Percentiles rank a stretch among this genome's conserved stretches.
Evolutionary conservation across 2,888 invertebrate species (phyloP).

Genomic region (Sinohyriopsis cumingii): DNA sequence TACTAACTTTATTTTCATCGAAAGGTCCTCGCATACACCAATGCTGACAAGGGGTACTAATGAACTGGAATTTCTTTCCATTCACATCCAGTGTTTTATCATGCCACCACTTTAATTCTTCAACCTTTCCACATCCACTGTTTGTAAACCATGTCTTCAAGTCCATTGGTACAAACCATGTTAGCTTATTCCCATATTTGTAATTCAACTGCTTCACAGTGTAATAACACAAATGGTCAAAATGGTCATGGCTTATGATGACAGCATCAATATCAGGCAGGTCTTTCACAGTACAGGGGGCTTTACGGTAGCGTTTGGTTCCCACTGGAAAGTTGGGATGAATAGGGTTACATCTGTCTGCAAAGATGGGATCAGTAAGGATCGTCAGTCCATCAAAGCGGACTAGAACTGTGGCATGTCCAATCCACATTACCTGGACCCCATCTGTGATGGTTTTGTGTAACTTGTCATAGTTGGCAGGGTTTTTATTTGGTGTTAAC

Average conservation of each 20-base stretch:
- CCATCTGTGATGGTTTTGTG: constrained; percentile 40
- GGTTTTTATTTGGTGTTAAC: constrained; percentile 1
- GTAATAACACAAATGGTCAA: constrained; percentile 73
- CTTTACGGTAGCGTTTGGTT: constrained; percentile 69
- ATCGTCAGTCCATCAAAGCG: constrained; percentile 71
- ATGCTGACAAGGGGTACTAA: constrained; percentile 74
- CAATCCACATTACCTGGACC: constrained; percentile 72
- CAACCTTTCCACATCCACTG: constrained; percentile 41
- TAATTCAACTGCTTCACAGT: constrained; percentile 58
- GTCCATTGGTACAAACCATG: constrained; percentile 60
- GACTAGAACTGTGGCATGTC: constrained; percentile 73
- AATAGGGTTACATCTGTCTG: constrained; percentile 67
- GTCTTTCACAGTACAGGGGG: constrained; percentile 64
- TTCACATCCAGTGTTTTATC: constrained; percentile 2
- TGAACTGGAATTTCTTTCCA: constrained; percentile 48
- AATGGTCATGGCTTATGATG: constrained; percentile 74
- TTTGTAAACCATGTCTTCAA: constrained; percentile 62
- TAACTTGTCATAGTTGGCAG: constrained; percentile 40
- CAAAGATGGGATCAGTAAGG: constrained; percentile 74
- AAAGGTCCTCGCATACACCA: constrained; percentile 72
- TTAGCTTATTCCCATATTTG: constrained; percentile 15
- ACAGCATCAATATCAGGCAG: constrained; percentile 72
- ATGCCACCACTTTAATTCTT: constrained; percentile 37
- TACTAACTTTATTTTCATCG: constrained; percentile 71
- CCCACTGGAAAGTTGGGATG: constrained; percentile 50